Evolutionary conservation across 2,797 vertebrate genomes (phyloP).

Genomic region (Oreortyx pictus): DNA sequence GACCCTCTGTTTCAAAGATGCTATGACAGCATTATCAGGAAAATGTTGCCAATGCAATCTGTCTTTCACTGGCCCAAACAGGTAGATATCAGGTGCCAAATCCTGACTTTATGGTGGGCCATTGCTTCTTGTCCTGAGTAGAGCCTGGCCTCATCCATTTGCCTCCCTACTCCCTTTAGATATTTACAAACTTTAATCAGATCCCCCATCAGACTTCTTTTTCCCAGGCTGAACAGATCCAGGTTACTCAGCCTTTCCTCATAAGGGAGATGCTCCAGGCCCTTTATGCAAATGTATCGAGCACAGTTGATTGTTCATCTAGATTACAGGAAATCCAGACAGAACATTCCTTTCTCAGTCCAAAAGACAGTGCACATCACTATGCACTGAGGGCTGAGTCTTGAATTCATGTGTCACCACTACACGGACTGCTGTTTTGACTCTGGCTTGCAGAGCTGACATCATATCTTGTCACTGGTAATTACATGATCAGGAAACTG

Average conservation of each 20-base stretch:
- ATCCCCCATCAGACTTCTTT: too few species aligned
- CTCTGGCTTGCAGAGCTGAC: neutral
- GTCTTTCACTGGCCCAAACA: neutral
- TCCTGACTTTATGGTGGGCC: neutral
- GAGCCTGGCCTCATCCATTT: too few species aligned
- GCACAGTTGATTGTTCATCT: neutral
- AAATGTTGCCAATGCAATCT: neutral
- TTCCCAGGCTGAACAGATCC: too few species aligned
- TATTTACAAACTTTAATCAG: too few species aligned
- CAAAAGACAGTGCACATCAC: neutral
- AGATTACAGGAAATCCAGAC: neutral
- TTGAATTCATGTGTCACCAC: neutral
- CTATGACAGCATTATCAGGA: neutral
- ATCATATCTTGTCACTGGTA: neutral
- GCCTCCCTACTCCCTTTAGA: too few species aligned
- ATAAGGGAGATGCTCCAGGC: too few species aligned
- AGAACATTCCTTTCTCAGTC: neutral
- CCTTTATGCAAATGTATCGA: neutral
- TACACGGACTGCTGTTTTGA: neutral
- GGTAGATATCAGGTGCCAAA: neutral
- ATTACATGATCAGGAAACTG: neutral
- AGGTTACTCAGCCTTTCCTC: too few species aligned
- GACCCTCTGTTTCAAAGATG: neutral
- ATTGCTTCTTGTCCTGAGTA: too few species aligned
- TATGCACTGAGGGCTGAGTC: neutral